phyloP scores from a whole-genome alignment of 1,140 invertebrate genomes.

The Monochamus saltuarius region DNA sequence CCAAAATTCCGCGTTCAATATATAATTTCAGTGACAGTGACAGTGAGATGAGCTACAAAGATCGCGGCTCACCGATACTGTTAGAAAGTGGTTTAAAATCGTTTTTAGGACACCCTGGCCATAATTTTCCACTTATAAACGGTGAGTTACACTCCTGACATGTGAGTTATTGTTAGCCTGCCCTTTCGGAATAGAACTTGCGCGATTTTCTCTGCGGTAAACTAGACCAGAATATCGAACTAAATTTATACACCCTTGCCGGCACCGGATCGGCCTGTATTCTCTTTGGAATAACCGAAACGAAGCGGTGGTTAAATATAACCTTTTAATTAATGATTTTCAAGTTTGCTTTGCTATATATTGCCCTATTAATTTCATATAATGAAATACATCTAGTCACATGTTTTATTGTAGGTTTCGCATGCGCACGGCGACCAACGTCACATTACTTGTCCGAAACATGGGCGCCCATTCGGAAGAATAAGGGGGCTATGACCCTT shows the following conservation, averaged over 20 bases:
- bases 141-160: constrained; percentile 38
- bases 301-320: neutral
- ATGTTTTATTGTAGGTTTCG: constrained; percentile 33
- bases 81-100: constrained; percentile 52
- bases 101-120: constrained; percentile 51
- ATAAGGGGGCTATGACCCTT: neutral
- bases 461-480: neutral
- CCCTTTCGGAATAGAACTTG: constrained; percentile 18
- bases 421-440: constrained; percentile 27
- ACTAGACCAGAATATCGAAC: constrained; percentile 7
- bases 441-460: neutral
- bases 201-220: constrained; percentile 10
- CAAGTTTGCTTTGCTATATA: constrained; percentile 6
- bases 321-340: constrained; percentile 18
- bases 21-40: constrained; percentile 52
- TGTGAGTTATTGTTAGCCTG: neutral
- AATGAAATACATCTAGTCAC: constrained; percentile 34
- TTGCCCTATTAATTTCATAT: constrained; percentile 9
- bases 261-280: too few relatives aligned
- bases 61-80: constrained; percentile 49
- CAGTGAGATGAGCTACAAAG: constrained; percentile 53
- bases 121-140: constrained; percentile 51
- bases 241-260: neutral
- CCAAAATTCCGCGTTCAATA: constrained; percentile 51
- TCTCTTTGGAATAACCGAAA: too few relatives aligned